Evolutionary conservation across 2,113 vertebrate species (phyloP).

Genomic region (Pteronura brasiliensis): DNA sequence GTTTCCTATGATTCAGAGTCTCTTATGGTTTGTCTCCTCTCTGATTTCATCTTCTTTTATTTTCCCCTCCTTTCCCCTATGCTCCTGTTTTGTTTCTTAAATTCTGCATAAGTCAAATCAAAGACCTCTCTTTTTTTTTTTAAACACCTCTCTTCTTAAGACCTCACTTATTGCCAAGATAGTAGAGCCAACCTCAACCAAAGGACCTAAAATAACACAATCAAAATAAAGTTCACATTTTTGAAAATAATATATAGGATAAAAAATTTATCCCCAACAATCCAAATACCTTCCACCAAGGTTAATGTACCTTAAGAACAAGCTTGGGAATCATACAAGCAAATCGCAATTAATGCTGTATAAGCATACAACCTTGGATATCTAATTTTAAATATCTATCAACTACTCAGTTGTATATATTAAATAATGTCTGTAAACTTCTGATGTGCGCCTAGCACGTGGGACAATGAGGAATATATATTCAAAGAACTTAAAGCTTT

Average conservation of each 20-base stretch:
- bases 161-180: not conserved
- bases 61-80: not conserved
- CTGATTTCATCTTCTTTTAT: not conserved
- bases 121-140: not conserved
- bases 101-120: not conserved
- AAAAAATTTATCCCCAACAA: not conserved
- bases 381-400: slow-evolving; percentile 22
- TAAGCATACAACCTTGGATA: not conserved
- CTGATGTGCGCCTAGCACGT: not conserved
- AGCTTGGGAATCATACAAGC: not conserved
- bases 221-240: slow-evolving; percentile 17
- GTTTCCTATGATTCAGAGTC: not conserved
- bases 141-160: not conserved
- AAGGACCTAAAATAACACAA: not conserved
- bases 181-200: not conserved
- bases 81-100: not conserved
- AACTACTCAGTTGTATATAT: not conserved
- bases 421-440: not conserved
- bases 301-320: not conserved
- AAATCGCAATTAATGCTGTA: not conserved
- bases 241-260: not conserved
- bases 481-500: slow-evolving; percentile 11
- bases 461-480: not conserved
- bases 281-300: not conserved
- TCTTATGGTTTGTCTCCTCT: not conserved